These are phyloP conservation scores for Scalopus aquaticus DNA, from an alignment of 2,113 vertebrate genomes.

Conservation along the genomic window DNA sequence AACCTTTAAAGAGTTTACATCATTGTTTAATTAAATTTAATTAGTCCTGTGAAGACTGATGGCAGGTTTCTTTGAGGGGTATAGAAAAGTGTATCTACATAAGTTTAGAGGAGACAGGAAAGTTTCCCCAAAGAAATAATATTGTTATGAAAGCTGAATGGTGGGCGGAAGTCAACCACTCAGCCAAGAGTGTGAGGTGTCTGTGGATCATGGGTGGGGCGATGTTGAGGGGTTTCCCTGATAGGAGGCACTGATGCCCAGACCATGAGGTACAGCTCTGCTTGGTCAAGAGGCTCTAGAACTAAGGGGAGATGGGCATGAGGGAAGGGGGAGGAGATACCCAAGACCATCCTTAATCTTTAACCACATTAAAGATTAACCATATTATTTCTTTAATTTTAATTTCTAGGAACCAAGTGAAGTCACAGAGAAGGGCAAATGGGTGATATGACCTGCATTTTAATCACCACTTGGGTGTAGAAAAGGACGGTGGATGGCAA, in stretches of 20 bases:
- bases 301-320: neutral
- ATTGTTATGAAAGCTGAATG: neutral
- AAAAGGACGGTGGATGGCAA: neutral
- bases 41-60: neutral
- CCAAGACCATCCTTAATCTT: neutral
- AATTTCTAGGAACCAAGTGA: neutral
- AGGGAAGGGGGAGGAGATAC: too few species aligned
- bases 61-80: neutral
- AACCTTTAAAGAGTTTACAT: neutral
- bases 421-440: neutral
- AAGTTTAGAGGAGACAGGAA: neutral
- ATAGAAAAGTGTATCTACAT: neutral
- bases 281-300: neutral
- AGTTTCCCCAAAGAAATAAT: neutral
- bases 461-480: neutral
- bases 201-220: fast-evolving
- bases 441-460: neutral
- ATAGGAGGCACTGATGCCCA: neutral
- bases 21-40: neutral
- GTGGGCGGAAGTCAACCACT: neutral
- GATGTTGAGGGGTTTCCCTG: neutral
- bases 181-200: neutral
- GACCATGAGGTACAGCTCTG: neutral
- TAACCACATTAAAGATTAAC: neutral
- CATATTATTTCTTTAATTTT: neutral